These are phyloP conservation scores for Lates calcarifer DNA, from an alignment of 2,113 vertebrate genomes.

Conservation along the genomic window DNA sequence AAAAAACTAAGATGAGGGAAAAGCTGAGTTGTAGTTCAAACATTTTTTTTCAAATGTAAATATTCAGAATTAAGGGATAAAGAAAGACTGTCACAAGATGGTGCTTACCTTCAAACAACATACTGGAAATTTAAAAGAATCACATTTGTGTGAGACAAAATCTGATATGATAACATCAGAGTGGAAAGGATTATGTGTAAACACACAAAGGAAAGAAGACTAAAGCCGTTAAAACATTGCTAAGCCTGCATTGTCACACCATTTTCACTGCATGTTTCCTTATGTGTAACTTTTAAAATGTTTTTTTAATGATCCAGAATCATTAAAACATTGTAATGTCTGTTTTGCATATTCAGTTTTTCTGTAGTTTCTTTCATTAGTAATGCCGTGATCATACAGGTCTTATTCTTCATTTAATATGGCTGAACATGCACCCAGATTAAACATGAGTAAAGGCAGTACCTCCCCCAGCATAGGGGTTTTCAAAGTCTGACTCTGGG, in stretches of 20 bases:
- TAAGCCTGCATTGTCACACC: not conserved
- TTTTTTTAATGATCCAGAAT: constrained; percentile 29
- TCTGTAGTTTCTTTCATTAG: not conserved
- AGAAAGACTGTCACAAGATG: constrained; percentile 4
- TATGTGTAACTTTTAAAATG: constrained; percentile 9
- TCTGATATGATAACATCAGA: not conserved
- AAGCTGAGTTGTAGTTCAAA: not conserved
- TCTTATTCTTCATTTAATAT: constrained; percentile 24
- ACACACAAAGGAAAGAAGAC: not conserved
- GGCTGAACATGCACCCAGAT: constrained; percentile 1
- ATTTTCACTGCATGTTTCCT: not conserved
- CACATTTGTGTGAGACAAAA: not conserved
- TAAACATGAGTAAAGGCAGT: not conserved
- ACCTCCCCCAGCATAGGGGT: not conserved
- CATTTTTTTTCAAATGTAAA: constrained; percentile 6
- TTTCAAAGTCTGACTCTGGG: not conserved
- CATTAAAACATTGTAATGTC: constrained; percentile 8
- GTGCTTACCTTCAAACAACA: constrained; percentile 14
- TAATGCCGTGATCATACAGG: not conserved
- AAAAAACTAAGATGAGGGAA: not conserved
- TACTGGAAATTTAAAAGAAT: not conserved
- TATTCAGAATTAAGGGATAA: not conserved
- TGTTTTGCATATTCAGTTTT: not conserved
- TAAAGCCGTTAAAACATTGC: not conserved
- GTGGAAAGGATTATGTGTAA: no score